phyloP scores from a whole-genome alignment of 2,888 invertebrate species.

The Tipula helvola region DNA sequence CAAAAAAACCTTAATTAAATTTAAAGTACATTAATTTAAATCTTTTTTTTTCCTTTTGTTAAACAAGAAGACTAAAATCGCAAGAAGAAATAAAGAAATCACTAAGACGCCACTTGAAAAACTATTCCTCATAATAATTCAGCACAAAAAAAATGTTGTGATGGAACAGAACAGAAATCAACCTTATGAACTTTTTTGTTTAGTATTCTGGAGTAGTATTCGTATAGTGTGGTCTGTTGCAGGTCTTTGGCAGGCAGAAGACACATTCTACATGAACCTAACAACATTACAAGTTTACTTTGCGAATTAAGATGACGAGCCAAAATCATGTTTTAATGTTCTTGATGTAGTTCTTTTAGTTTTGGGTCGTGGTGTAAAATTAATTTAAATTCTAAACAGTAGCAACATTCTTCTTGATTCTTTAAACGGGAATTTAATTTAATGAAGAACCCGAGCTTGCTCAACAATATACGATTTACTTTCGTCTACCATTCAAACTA shows the following conservation, averaged over 20 bases:
- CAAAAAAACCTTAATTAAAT: not conserved
- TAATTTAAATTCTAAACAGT: not conserved
- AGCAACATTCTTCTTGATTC: not conserved
- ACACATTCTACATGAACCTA: not conserved
- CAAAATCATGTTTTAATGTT: not conserved
- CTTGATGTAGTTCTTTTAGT: not conserved
- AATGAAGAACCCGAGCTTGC: too few species aligned
- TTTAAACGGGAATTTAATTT: not conserved
- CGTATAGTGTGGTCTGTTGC: not conserved
- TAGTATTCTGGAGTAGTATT: not conserved
- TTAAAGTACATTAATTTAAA: not conserved
- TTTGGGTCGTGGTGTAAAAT: not conserved
- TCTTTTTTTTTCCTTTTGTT: not conserved
- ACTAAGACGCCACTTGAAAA: not conserved
- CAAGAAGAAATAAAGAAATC: not conserved
- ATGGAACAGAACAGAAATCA: not conserved
- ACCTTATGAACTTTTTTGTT: not conserved
- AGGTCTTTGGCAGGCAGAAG: not conserved
- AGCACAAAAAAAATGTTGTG: not conserved
- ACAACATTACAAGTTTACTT: not conserved
- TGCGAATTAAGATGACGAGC: not conserved
- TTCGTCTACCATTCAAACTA: not conserved
- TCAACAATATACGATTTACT: not conserved
- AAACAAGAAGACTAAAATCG: not conserved
- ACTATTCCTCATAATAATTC: not conserved